Conservation (phyloP, 2,888 invertebrate species). For the Drosophila putrida region DNA sequence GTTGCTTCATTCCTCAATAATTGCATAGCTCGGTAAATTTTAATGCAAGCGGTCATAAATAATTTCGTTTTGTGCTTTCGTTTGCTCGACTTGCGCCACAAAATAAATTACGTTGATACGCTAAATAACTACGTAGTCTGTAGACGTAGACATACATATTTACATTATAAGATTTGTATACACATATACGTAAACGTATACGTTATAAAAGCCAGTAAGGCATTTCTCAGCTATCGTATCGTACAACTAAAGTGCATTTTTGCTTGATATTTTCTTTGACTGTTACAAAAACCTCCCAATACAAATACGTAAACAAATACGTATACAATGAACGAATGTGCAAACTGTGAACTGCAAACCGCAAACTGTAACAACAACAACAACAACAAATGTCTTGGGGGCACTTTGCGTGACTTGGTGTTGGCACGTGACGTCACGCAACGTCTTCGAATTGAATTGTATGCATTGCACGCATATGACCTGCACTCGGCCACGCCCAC, state of each 20-base stretch:
- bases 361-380: conserved; percentile 23
- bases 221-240: conserved; percentile 63
- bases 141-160: conserved; percentile 8
- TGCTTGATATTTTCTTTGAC: conserved; percentile 74
- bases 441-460: conserved; percentile 60
- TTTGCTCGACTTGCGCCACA: conserved; percentile 56
- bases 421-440: conserved; percentile 66
- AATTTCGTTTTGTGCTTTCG: conserved; percentile 67
- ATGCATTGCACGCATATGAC: conserved; percentile 60
- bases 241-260: conserved; percentile 77
- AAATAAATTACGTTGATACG: conserved; percentile 74
- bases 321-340: conserved; percentile 4
- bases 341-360: conserved; percentile 18
- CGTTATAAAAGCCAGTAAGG: conserved; percentile 62
- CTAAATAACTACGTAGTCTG: conserved; percentile 66
- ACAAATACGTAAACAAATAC: conserved; percentile 24
- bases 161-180: conserved; percentile 4
- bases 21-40: conserved; percentile 81
- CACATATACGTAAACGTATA: conserved; percentile 19
- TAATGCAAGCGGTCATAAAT: conserved; percentile 82
- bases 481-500: conserved; percentile 43
- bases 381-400: conserved; percentile 48
- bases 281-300: conserved; percentile 44
- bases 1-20: conserved; percentile 80
- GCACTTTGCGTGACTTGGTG: conserved; percentile 62